Base-by-base conservation (phyloP, 2,113 vertebrate genomes). In the Lepus timidus region DNA sequence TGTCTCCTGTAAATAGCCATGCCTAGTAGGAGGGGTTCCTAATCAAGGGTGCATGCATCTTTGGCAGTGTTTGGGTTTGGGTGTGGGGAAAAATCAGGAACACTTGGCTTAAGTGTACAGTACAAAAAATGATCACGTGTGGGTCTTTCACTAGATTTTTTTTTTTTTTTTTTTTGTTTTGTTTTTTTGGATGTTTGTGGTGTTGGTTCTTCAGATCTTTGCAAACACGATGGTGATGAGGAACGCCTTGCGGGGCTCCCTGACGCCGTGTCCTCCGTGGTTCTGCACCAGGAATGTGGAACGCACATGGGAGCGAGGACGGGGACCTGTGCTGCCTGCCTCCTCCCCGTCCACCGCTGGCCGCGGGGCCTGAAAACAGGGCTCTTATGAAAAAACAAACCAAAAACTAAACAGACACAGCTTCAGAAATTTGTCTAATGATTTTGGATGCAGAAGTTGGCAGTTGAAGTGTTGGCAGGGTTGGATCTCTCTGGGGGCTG, bases 221-320 rank as follows among this genome's bases (percentile, higher is more conserved):
- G 96, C 96, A 96, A 98, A 98, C 97, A 98, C 91, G 61, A 98
- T 74, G 31, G 96, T 94, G 96, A 98, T 1, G 93, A 98, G 96
- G 96, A 97, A 94, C 0, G 62, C 98, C 97, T 76, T 85, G 71
- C 51, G 19, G 86, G 98, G 97, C 97, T 98, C 97, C 97, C 96
- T 97, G 95, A 97, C 1, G 97, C 98, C 97, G 92, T 71, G 81
- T 58, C 36, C 36, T 36, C 97, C 97, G 81, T 91, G 97, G 98
- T 96, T 98, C 98, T 97, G 97, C 96, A 96, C 97, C 92, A 97
- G 91, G 95, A 95, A 92, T 76, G 96, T 95, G 94, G 95, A 90
- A 98, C 97, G 97, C 85, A 55, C 95, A 93, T 55, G 29, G 93
- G 96, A 91, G 96, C 22, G 97, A 96, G 39, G 23, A 90, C 87